Base-by-base conservation (phyloP, 2,888 invertebrate species). In the Laothoe populi region DNA sequence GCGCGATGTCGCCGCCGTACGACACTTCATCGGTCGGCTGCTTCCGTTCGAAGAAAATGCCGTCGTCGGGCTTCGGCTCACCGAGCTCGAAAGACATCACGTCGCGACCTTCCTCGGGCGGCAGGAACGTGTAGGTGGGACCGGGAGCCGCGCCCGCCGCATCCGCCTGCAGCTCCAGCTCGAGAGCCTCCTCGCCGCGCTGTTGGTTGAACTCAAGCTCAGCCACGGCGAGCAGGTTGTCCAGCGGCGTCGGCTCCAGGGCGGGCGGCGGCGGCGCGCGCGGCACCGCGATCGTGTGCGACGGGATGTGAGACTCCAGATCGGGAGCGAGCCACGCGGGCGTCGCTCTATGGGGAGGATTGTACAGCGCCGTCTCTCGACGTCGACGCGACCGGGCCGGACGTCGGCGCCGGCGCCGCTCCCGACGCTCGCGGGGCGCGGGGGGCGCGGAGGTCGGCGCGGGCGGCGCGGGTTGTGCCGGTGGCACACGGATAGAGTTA, bases 201-300 rank as follows among this genome's bases (percentile, higher is more conserved):
- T 95, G 94, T 83, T 94, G 94, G 81, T 94, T 94, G 75, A 95
- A 94, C 83, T 95, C 95, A 60, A 95, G 90, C 83, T 95, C 95
- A 66, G 95, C 95, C 64, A 95, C 95, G 61, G 95, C 95, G 64
- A 95, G 90, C 74, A 95, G 86, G 83, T 93, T 95, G 80, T 95
- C 95, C 72, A 95, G 90, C 74, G 94, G 94, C 77, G 94, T 93
- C 61, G 92, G 90, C 75, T 89, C 90, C 53, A 53, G 31, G 67
- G 83, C 77, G 49, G 80, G 78, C 71, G 73, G 66, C 49, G 78
- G 86, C 57, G 71, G 70, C 67, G 71, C 77, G 60, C 85, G 90
- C 67, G 93, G 88, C 78, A 94, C 89, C 78, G 92, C 93, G 69
- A 94, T 94, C 60, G 94, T 94, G 82, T 94, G 94, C 74, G 94